These are phyloP conservation scores for Iphiclides podalirius DNA, from an alignment of 2,888 invertebrate genomes.

Conservation along the genomic window DNA sequence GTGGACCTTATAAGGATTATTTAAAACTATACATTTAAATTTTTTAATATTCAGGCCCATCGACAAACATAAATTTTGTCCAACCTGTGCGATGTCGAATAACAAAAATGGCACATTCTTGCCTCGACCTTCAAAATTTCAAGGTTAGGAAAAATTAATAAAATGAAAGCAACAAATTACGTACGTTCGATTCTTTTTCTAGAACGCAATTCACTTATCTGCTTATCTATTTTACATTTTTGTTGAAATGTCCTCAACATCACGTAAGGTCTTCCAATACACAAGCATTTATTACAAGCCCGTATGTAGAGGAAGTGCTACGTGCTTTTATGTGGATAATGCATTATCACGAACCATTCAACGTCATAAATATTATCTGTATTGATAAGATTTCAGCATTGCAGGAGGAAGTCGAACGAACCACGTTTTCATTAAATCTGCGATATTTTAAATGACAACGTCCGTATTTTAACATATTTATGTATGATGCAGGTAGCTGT, in stretches of 20 bases:
- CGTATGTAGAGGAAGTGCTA: slow-evolving; percentile 31
- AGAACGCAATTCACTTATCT: slow-evolving; percentile 15
- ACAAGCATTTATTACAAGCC: slow-evolving; percentile 22
- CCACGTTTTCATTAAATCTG: slow-evolving; percentile 60
- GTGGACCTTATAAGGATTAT: too few species aligned
- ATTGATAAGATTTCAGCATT: slow-evolving; percentile 58
- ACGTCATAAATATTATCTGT: slow-evolving; percentile 59
- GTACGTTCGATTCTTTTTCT: not conserved
- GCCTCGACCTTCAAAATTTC: too few species aligned
- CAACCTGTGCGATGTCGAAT: too few species aligned
- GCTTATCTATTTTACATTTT: slow-evolving; percentile 17
- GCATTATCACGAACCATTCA: slow-evolving; percentile 45
- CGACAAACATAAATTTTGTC: too few species aligned
- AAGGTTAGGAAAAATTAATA: too few species aligned
- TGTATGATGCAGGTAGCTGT: too few species aligned
- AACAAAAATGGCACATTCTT: too few species aligned
- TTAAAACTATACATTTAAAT: too few species aligned
- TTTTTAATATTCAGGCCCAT: too few species aligned
- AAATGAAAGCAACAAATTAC: slow-evolving; percentile 3
- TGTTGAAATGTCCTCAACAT: slow-evolving; percentile 17
- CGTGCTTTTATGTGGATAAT: slow-evolving; percentile 45
- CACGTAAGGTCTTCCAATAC: slow-evolving; percentile 27
- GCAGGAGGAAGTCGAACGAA: slow-evolving; percentile 44
- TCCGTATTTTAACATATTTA: too few species aligned
- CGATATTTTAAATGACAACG: too few species aligned